These are phyloP conservation scores for Oreamnos americanus DNA, from an alignment of 2,113 vertebrate species.

Conservation along the genomic window DNA sequence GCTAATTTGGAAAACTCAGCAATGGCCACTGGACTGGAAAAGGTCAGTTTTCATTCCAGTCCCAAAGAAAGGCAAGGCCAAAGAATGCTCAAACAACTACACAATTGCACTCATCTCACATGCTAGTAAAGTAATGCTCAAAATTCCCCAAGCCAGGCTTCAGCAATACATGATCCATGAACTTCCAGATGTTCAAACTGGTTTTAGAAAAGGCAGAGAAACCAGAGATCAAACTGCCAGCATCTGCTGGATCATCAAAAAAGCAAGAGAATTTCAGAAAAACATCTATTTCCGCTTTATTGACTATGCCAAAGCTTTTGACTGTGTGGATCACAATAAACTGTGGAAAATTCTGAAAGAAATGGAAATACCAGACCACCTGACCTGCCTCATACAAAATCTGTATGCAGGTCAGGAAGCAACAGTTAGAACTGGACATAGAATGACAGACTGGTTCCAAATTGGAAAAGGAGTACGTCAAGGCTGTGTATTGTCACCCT, in stretches of 20 bases:
- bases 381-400: background rate
- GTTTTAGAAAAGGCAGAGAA: background rate
- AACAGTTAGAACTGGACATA: background rate
- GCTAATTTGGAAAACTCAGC: background rate
- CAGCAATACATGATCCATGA: background rate
- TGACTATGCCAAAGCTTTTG: background rate
- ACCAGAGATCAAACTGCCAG: background rate
- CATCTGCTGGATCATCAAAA: fast-evolving
- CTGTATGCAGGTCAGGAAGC: background rate
- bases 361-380: background rate
- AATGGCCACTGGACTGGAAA: background rate
- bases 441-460: background rate
- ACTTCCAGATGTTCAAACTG: background rate
- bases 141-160: background rate
- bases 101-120: background rate
- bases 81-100: background rate
- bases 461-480: background rate
- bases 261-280: background rate
- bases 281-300: background rate
- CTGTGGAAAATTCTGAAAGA: background rate
- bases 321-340: background rate
- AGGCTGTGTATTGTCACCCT: background rate
- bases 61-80: background rate
- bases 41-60: background rate
- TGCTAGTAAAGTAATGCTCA: background rate